Base-by-base conservation (phyloP, 2,797 vertebrate genomes). In the Bryconaethiops microstoma region DNA sequence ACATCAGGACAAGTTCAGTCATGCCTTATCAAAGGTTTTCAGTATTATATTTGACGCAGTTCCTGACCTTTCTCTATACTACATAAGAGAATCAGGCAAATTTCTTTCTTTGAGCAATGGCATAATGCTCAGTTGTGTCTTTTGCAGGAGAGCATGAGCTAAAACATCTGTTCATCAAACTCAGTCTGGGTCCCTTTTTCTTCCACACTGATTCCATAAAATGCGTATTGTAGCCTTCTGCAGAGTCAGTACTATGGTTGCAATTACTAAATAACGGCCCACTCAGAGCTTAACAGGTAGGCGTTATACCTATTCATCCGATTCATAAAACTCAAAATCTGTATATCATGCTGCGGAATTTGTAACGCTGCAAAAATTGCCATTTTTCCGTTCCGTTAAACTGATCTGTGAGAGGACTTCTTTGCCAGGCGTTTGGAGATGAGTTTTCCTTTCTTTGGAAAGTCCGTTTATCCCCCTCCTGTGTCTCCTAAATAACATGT, bases 381-480 rank as follows among this genome's bases (percentile, higher is more conserved):
- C 25, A n/a, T 65, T 86, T 85, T 87, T 82, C 86, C 86, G 45
- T 75, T 79, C 75, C 73, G 80, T 87, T 88, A 83, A 88, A 86
- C 57, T 76, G 78, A 88, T 87, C 81, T 80, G 69, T 67, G 59
- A 84, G 65, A 78, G 60, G 54, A 78, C 29, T 14, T 78, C 60
- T 48, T 64, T 82, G 82, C 85, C 78, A 80, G 64, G 42, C 16
- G 13, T 68, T 85, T 87, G 71, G 75, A 83, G 80, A 86, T 84
- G 80, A 87, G 74, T 86, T 89, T 84, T 87, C 85, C 86, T 83
- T 80, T 88, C 86, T 84, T 72, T 80, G 69, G 78, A 82, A 87
- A 90, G 82, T 60, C 57, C 45, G 72, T 82, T 80, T 78, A 87
- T 88, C 82, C 73, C 75, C 69, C 74, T 25, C 67, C 74, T 74